Percentiles rank a stretch among this genome's conserved stretches.
Evolutionary conservation across 1,140 invertebrate species (phyloP).

Genomic region (Caenorhabditis latens): DNA sequence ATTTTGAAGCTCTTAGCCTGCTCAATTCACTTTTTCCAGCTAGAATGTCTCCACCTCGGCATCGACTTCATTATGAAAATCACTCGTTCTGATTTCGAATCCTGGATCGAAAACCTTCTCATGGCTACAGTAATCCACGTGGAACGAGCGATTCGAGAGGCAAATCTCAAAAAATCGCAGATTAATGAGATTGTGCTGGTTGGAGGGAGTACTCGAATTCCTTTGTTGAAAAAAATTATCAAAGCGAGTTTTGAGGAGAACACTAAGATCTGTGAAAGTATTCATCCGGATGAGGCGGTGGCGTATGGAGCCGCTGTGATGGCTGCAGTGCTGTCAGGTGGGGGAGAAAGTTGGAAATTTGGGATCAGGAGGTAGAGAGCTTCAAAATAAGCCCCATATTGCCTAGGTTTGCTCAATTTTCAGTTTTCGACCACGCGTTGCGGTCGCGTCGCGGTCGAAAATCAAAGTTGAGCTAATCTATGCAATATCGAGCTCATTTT

Average conservation of each 20-base stretch:
- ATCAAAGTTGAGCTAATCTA: no score
- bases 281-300: slow-evolving; percentile 92
- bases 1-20: no score
- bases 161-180: slow-evolving; percentile 78
- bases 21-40: slow-evolving; percentile 83
- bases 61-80: slow-evolving; percentile 95
- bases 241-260: slow-evolving; percentile 86
- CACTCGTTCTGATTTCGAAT: slow-evolving; percentile 84
- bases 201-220: slow-evolving; percentile 85
- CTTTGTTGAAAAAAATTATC: slow-evolving; percentile 84
- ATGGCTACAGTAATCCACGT: slow-evolving; percentile 46
- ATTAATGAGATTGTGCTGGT: slow-evolving; percentile 87
- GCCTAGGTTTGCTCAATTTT: no score
- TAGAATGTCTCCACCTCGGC: slow-evolving; percentile 79
- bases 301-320: slow-evolving; percentile 84
- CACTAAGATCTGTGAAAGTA: slow-evolving; percentile 80
- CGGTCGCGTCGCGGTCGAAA: no score
- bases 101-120: slow-evolving; percentile 84
- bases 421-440: no score
- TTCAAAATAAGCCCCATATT: no score
- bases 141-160: slow-evolving; percentile 55
- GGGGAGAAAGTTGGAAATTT: no score
- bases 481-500: no score
- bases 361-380: no score
- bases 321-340: slow-evolving; percentile 22